These are phyloP conservation scores for Aphaenogaster rudis DNA, from an alignment of 1,140 invertebrate species.

Conservation along the genomic window DNA sequence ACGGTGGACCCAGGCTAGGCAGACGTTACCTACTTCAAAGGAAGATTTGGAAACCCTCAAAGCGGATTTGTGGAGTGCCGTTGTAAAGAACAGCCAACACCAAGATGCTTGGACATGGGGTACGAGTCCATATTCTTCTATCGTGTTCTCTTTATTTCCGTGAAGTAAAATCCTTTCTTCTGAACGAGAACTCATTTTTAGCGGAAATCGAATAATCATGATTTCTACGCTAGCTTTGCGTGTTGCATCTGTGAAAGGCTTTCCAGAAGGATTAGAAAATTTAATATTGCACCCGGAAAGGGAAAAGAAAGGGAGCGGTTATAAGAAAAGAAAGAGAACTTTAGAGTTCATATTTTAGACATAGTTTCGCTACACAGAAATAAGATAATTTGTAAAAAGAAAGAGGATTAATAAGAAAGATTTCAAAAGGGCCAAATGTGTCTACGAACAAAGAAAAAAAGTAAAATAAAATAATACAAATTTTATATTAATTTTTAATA, in stretches of 20 bases:
- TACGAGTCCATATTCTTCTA: constrained; percentile 77
- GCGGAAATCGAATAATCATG: not conserved
- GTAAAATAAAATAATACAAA: not conserved
- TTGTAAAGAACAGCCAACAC: constrained; percentile 95
- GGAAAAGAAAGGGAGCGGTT: not conserved
- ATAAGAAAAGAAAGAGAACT: not conserved
- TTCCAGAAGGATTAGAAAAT: not conserved
- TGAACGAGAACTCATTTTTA: constrained; percentile 3
- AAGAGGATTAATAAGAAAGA: not conserved
- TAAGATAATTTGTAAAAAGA: not conserved
- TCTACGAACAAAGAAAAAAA: not conserved
- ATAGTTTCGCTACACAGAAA: not conserved
- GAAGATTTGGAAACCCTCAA: constrained; percentile 92
- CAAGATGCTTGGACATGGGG: constrained; percentile 96
- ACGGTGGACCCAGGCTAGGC: constrained; percentile 92
- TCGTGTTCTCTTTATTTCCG: not conserved
- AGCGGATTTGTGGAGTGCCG: constrained; percentile 94
- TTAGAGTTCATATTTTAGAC: not conserved
- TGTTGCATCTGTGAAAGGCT: no score
- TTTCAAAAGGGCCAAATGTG: not conserved
- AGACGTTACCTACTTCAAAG: constrained; percentile 93
- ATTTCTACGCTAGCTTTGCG: not conserved
- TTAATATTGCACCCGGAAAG: not conserved
- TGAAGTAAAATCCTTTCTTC: constrained; percentile 6
- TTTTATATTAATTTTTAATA: not conserved